These are phyloP conservation scores for Sycobia sp. DNA, from an alignment of 1,140 invertebrate species.

Conservation along the genomic window DNA sequence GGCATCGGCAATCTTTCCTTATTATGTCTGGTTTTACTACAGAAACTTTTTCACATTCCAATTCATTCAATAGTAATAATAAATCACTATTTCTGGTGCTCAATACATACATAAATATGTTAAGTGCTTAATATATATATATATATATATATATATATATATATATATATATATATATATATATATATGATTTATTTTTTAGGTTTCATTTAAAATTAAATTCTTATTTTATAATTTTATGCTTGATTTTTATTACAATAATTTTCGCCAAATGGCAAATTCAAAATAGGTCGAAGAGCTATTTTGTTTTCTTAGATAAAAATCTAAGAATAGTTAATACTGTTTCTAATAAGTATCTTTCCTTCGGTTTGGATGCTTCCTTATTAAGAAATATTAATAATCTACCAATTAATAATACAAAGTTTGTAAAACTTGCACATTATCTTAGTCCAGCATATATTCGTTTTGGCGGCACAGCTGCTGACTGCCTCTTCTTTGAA, in stretches of 20 bases:
- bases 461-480: conserved; percentile 70
- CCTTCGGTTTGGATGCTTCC: conserved; percentile 55
- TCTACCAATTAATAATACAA: conserved; percentile 49
- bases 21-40: too few relatives aligned
- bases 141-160: neutral
- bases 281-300: neutral
- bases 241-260: neutral
- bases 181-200: neutral
- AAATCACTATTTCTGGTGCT: neutral
- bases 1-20: too few relatives aligned
- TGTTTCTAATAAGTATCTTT: conserved; percentile 54
- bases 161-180: neutral
- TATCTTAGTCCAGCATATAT: conserved; percentile 67
- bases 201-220: neutral
- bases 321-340: conserved; percentile 31
- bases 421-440: conserved; percentile 63
- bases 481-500: conserved; percentile 69
- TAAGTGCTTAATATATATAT: neutral
- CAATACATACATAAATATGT: neutral
- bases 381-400: conserved; percentile 46
- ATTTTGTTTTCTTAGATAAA: conserved; percentile 25
- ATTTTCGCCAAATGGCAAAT: neutral
- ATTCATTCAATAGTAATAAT: too few relatives aligned
- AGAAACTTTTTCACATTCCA: too few relatives aligned
- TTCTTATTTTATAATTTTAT: conserved; percentile 1